Evolutionary conservation across 2,888 invertebrate genomes (phyloP), one percentile per base, ranked within the genome.

Genomic region (Incurvaria masculella): DNA sequence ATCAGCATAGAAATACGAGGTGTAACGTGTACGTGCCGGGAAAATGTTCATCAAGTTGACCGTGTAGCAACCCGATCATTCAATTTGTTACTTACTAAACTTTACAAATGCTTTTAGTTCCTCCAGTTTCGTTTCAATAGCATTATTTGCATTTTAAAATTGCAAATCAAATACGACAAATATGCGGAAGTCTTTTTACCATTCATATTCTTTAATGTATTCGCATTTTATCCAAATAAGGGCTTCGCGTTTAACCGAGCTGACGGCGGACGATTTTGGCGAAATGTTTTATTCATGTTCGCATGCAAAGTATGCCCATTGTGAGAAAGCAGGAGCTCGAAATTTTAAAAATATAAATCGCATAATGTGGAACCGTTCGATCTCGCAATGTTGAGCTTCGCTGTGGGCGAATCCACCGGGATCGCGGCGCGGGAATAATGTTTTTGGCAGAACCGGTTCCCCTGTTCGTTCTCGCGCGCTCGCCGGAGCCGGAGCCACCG

Each of bases 251-350:
- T 21, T n/a, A 46, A 46, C 41, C 45, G 27, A 33, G 41, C 40
- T 39, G 55, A 58, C 52, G 55, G 50, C 55, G 11, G 14, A 49
- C 51, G 50, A 50, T 71, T 72, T 73, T 65, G 72, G 70, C 63
- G 59, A 67, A 61, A 72, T 73, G 68, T 72, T 64, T 73, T 63
- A 72, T 72, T 72, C 70, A 72, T 72, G 55, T 54, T 56, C 59
- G 57, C 61, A 60, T 66, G 66, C 49, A 48, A 53, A 52, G 51
- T 51, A 52, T 33, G 33, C 33, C 46, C 46, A 46, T 46, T 46
- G 46, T 46, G 16, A n/a, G 20, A 11, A 21, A 26, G 40, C 23
- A 33, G 4, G 14, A 33, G 33, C 33, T 33, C 33, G 14, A n/a
- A 33, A 33, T 33, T 33, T n/a, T n/a, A 33, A 33, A 33, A 33